Conservation (phyloP, 2,113 vertebrate genomes). For the Limnothrissa miodon region DNA sequence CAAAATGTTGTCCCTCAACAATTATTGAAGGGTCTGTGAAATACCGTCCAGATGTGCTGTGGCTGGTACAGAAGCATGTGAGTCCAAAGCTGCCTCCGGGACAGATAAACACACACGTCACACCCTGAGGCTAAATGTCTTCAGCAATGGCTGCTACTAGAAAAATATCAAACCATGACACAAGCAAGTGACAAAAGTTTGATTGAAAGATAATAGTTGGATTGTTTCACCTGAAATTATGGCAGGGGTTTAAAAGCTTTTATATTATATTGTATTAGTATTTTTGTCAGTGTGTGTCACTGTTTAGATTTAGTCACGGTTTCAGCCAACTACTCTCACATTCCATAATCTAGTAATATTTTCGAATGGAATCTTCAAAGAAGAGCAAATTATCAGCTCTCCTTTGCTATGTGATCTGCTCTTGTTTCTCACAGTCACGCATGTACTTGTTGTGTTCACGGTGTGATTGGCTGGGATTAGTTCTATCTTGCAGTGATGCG, state of each 20-base stretch:
- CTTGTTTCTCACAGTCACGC: background rate
- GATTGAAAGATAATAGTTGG: too few relatives aligned
- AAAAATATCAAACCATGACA: background rate
- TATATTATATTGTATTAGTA: too few relatives aligned
- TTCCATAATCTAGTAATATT: background rate
- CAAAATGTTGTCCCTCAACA: background rate
- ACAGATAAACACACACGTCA: background rate
- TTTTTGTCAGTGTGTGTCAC: background rate
- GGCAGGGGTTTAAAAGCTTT: background rate
- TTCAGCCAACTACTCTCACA: background rate
- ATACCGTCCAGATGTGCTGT: background rate
- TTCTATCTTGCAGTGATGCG: background rate
- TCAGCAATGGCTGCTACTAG: background rate
- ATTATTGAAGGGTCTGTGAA: background rate
- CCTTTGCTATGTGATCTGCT: background rate
- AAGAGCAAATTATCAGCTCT: background rate
- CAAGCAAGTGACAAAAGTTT: background rate
- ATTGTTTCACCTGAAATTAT: too few relatives aligned
- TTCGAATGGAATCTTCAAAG: too few relatives aligned
- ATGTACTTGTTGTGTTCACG: background rate
- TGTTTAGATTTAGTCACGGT: too few relatives aligned
- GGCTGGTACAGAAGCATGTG: background rate
- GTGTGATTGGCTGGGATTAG: background rate
- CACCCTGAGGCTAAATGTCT: background rate
- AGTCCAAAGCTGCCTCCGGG: background rate